Evolutionary conservation across 2,888 invertebrate species (phyloP), one percentile per base, ranked within the genome.

Genomic region (Pimpla rufipes): DNA sequence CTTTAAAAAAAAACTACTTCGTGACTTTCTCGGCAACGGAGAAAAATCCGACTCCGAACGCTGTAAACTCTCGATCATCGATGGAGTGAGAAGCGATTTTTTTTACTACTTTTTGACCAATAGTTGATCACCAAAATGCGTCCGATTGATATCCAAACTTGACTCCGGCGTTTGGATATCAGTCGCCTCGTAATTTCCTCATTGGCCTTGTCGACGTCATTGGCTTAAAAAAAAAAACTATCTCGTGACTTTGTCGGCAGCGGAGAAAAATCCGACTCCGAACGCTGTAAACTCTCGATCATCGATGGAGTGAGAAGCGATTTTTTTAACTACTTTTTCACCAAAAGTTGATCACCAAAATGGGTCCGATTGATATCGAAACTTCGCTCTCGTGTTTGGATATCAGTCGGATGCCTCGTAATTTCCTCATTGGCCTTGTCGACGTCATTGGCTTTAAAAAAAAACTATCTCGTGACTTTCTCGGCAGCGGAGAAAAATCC

Each of bases 371-470:
- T n/a, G 3, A 35, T 62, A 37, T 62, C 16, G 2, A 37, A 29
- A 5, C 5, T 5, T 62, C 55, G 5, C 11, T 23, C 11, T 23
- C n/a, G n/a, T n/a, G 21, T 55, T 37, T 16, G 37, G 37, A 62
- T 37, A 18, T 4, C 10, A 62, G 37, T 35, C 13, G n/a, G n/a
- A n/a, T n/a, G 37, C 16, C 18, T n/a, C 37, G 13, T 23, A 10
- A 55, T 55, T 55, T 55, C 23, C 52, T 23, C 50, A 50, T 16
- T 18, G 47, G 13, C 52, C 52, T 55, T 55, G 23, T 23, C 23
- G n/a, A 47, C 47, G n/a, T 47, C n/a, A n/a, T 47, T 16, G n/a
- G 29, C 5, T 16, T 47, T 0, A 47, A 45, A 45, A 0, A n/a
- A 45, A 45, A 16, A 47, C 5, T 1, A n/a, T 13, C 13, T 13